Evolutionary conservation across 2,113 vertebrate species (phyloP).

Genomic region (Phylloscopus whistleri): DNA sequence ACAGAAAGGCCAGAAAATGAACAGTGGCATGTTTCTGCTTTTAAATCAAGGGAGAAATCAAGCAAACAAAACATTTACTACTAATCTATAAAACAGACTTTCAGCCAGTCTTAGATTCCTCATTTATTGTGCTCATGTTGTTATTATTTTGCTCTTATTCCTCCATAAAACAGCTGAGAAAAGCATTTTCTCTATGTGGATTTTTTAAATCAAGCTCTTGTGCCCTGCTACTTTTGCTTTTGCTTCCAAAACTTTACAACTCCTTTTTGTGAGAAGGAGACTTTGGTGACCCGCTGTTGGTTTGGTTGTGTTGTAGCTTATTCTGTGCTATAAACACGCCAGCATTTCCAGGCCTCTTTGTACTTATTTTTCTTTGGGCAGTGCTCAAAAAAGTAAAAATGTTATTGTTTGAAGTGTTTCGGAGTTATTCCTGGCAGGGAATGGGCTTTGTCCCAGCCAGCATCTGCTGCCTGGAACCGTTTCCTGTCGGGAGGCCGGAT

Average conservation of each 20-base stretch:
- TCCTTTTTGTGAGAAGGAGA: background rate
- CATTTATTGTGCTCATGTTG: background rate
- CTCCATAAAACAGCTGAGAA: background rate
- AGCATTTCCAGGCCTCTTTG: background rate
- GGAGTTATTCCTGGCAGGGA: slow-evolving; percentile 27
- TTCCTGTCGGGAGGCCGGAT: background rate
- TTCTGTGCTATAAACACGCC: background rate
- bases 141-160: background rate
- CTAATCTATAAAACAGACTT: background rate
- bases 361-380: background rate
- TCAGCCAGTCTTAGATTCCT: background rate
- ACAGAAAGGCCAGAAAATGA: background rate
- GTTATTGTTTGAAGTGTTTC: slow-evolving; percentile 31
- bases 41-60: background rate
- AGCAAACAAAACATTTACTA: background rate
- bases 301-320: background rate
- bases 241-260: background rate
- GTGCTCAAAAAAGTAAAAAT: background rate
- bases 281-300: background rate
- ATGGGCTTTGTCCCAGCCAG: background rate
- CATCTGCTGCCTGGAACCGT: background rate
- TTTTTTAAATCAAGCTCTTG: background rate
- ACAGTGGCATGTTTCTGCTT: background rate
- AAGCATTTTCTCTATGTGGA: background rate
- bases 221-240: background rate